phyloP scores from a whole-genome alignment of 2,113 vertebrate genomes.

The Rhagologus leucostigma region DNA sequence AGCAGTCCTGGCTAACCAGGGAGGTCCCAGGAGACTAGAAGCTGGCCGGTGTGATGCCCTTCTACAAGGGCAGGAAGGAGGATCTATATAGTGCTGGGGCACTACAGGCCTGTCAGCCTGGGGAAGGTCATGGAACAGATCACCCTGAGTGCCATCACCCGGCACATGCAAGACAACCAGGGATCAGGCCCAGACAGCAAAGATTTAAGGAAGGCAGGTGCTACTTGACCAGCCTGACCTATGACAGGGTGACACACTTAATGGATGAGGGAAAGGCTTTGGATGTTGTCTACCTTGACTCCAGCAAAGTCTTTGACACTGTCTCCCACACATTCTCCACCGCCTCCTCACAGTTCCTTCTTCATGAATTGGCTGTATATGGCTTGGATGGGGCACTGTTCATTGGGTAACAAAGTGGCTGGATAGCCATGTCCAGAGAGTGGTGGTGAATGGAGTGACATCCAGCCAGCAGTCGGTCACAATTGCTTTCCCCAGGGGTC shows the following conservation, averaged over 20 bases:
- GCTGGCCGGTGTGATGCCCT: background rate
- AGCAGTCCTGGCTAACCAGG: background rate
- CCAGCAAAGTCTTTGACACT: background rate
- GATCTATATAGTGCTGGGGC: background rate
- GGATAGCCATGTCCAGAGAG: background rate
- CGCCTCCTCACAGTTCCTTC: background rate
- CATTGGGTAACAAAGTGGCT: background rate
- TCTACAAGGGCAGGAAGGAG: background rate
- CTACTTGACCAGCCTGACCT: background rate
- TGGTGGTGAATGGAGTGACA: background rate
- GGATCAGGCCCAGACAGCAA: background rate
- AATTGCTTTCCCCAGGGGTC: background rate
- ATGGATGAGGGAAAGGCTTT: background rate
- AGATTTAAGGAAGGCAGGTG: background rate
- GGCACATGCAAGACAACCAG: rapidly evolving
- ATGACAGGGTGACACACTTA: background rate
- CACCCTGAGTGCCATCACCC: too few species aligned
- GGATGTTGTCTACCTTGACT: background rate
- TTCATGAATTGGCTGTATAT: background rate
- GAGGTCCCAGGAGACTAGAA: background rate
- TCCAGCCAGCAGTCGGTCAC: rapidly evolving
- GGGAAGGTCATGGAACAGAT: background rate
- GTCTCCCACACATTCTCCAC: background rate
- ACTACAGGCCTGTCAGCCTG: background rate
- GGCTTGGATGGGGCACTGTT: background rate